Base-by-base conservation (phyloP, 2,113 vertebrate species). In the Manacus vitellinus region DNA sequence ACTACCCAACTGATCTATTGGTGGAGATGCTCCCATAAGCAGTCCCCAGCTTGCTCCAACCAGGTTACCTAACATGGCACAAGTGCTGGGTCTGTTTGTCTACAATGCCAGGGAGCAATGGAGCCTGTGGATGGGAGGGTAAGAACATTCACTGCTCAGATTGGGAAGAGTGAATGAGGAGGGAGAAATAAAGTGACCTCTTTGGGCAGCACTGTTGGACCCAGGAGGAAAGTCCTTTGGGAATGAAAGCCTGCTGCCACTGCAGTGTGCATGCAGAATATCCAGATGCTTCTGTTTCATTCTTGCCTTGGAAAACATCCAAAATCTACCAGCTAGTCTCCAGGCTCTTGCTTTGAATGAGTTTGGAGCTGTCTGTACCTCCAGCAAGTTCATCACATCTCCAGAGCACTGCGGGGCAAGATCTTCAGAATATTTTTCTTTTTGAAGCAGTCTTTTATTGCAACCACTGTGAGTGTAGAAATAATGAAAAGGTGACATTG, bases 111-210 rank as follows among this genome's bases (percentile, higher is more conserved):
- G 35, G 56, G 61, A 66, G 10, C 1, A 6, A 31, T 16, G 14
- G 12, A 91, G 28, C 23, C 31, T 28, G 10, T 10, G 33, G 18
- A 8, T 47, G 44, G 33, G 47, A 83, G 41, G 13, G 15, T 8
- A 6, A 46, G 59, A 65, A 16, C 5, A 14, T 41, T 86, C 24
- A 31, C 1, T 1, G 16, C 27, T 39, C 0, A 0, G 22, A 10
- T 1, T 31, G 21, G 33, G 35, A 79, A 89, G 15, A 55, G 6
- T 0, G 0, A 88, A 37, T 20, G 31, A 82, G 33, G 9, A 87
- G 27, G 9, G 44, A 56, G 14, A 85, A 27, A 31, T 33, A 35
- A 82, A 83, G 15, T 14, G n/a, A 72, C 13, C 12, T n/a, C 15
- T 90, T 90, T 43, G 54, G 20, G 55, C 79, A 88, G 31, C 13